Conservation (phyloP, 2,113 vertebrate genomes). For the Procavia capensis region DNA sequence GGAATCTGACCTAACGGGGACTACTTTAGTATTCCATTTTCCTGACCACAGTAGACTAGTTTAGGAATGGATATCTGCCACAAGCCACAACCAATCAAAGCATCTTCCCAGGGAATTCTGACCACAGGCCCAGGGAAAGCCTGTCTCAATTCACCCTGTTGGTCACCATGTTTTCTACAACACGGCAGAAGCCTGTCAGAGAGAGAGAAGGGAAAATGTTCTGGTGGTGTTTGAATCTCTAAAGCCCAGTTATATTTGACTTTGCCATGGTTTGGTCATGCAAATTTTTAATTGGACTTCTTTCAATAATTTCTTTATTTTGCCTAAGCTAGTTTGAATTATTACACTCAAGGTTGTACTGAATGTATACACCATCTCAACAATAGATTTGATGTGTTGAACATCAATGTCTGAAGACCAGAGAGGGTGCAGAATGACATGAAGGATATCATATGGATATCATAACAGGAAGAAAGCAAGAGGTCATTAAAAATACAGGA, state of each 20-base stretch:
- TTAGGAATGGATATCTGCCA: background rate
- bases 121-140: background rate
- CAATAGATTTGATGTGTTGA: too few species aligned
- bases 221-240: background rate
- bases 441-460: too few species aligned
- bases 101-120: background rate
- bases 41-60: background rate
- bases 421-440: too few species aligned
- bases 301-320: slow-evolving; percentile 25
- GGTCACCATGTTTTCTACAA: background rate
- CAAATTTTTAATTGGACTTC: background rate
- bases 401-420: too few species aligned
- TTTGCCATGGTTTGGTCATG: background rate
- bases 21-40: background rate
- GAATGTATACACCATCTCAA: too few species aligned
- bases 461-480: too few species aligned
- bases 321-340: background rate
- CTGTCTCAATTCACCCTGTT: background rate
- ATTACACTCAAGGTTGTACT: too few species aligned
- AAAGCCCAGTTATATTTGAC: background rate
- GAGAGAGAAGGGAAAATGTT: background rate
- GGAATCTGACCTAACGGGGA: background rate
- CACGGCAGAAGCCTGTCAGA: background rate
- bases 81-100: background rate
- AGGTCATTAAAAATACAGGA: too few species aligned